These are phyloP conservation scores for Cataglyphis altisquamis DNA, from an alignment of 2,888 invertebrate genomes.

Conservation along the genomic window DNA sequence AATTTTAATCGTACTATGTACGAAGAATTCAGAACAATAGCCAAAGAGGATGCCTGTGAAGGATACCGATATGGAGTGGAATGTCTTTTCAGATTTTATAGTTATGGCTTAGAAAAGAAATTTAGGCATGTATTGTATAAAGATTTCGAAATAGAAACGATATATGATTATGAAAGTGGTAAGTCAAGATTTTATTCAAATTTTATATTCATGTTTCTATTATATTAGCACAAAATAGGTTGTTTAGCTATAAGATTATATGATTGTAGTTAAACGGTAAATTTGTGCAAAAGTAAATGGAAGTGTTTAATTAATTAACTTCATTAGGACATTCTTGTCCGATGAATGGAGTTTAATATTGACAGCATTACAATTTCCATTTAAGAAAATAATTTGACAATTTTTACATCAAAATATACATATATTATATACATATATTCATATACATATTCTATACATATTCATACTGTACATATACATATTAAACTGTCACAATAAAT, in stretches of 20 bases:
- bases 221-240: constrained; percentile 61
- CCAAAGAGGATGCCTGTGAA: constrained; percentile 96
- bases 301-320: constrained; percentile 65
- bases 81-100: constrained; percentile 97
- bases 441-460: no score
- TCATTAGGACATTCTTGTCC: constrained; percentile 59
- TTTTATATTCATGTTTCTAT: background rate
- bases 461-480: no score
- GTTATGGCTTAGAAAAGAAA: constrained; percentile 98
- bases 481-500: background rate
- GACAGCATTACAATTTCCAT: constrained; percentile 50
- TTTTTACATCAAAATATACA: background rate
- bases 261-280: constrained; percentile 53
- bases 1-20: constrained; percentile 99
- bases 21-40: constrained; percentile 96
- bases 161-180: constrained; percentile 96
- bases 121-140: constrained; percentile 98
- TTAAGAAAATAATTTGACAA: background rate
- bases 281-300: constrained; percentile 72
- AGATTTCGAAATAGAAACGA: constrained; percentile 97
- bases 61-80: constrained; percentile 96
- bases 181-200: constrained; percentile 72
- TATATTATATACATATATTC: no score
- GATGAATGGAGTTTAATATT: constrained; percentile 71
- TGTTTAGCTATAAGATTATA: constrained; percentile 51